Evolutionary conservation across 2,888 invertebrate genomes (phyloP), one percentile per base, ranked within the genome.

Genomic region (Mamestra brassicae): DNA sequence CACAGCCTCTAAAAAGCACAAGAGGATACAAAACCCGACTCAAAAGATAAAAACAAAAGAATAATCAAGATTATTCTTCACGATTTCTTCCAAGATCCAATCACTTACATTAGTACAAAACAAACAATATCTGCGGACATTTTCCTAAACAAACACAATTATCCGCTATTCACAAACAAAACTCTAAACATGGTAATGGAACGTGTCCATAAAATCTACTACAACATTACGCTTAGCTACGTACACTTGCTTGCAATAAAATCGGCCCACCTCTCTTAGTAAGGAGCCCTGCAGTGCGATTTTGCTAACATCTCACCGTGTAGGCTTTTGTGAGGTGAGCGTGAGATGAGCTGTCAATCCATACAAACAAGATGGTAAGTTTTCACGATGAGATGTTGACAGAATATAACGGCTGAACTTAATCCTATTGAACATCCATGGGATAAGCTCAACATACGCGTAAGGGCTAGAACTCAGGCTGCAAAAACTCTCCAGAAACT

Each of bases 141-240:
- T 65, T 71, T 52, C 17, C 2, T 42, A 61, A 60, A 54, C 67
- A 66, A 68, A 71, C 50, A 67, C 6, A 55, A 64, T 66, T 60
- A 63, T 70, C 38, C 55, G 50, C 42, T 58, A 57, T 71, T 47
- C 78, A 67, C 38, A 83, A 83, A 83, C 73, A 79, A 71, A 79
- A 65, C 72, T 60, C 63, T 83, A 71, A 71, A 76, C 47, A 83
- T 83, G 80, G 65, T 76, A 83, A 83, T 84, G 73, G 45, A 62
- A 38, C 47, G 55, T 57, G 50, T 38, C 57, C 71, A 83, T 77
- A 80, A 80, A 72, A 70, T 54, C 45, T 38, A 72, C 60, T 50
- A 69, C 52, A 45, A 42, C 5, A 79, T 73, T 67, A 64, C 71
- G 34, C 11, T 36, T 58, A 47, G 52, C 36, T 42, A 26, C 13